These are phyloP conservation scores for Rhineura floridana DNA, from an alignment of 2,113 vertebrate genomes.

Conservation along the genomic window DNA sequence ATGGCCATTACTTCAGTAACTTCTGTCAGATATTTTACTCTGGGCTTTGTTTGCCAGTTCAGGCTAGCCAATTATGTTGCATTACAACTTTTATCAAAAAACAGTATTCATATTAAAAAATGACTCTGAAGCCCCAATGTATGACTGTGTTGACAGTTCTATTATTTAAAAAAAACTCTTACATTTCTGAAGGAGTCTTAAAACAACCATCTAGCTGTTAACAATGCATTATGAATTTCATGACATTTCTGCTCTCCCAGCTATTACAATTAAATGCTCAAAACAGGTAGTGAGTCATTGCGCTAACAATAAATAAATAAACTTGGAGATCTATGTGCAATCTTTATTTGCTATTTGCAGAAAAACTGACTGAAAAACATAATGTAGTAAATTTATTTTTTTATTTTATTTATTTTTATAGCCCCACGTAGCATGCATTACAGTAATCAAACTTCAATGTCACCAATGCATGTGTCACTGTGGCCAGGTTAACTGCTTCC, in stretches of 20 bases:
- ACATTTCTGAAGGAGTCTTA: constrained; percentile 12
- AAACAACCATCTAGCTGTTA: constrained; percentile 15
- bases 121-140: neutral
- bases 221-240: constrained; percentile 4
- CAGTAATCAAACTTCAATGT: too few species aligned
- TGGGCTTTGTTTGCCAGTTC: neutral
- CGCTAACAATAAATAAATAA: neutral
- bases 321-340: neutral
- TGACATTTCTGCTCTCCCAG: constrained; percentile 12
- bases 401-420: too few species aligned
- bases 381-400: too few species aligned
- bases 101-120: neutral
- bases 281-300: constrained; percentile 37
- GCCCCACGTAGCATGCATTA: too few species aligned
- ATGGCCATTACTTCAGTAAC: neutral
- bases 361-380: constrained; percentile 7
- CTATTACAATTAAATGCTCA: constrained; percentile 35
- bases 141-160: constrained; percentile 17
- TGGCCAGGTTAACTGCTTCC: too few species aligned
- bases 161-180: constrained; percentile 15
- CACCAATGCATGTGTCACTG: too few species aligned
- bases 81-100: neutral
- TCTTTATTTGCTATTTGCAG: neutral
- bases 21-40: neutral
- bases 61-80: neutral